A percentile compares a stretch with the other conserved stretches of the same genome.
phyloP scores from a whole-genome alignment of 2,113 vertebrate species.

The Phainopepla nitens region DNA sequence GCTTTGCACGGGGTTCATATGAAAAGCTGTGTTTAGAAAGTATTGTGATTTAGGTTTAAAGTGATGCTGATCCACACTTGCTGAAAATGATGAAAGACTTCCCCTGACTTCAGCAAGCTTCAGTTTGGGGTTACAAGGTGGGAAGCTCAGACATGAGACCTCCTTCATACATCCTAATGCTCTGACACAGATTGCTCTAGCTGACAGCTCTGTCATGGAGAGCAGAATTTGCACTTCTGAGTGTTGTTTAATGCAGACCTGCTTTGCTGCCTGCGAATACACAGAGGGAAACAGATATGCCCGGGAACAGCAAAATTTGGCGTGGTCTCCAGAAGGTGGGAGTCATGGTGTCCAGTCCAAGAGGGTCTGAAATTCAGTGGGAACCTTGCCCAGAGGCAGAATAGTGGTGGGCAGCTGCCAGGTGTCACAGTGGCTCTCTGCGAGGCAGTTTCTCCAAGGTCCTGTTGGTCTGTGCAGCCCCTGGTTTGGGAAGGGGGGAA shows the following conservation, averaged over 20 bases:
- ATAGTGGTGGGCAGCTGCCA: background rate
- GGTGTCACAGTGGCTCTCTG: background rate
- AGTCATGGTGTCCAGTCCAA: rapidly evolving
- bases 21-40: slow-evolving; percentile 18
- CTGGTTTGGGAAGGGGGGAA: background rate
- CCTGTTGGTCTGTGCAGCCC: background rate
- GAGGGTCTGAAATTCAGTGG: background rate
- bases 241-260: background rate
- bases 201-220: background rate
- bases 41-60: background rate
- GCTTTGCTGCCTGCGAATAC: background rate
- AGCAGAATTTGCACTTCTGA: background rate
- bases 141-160: background rate
- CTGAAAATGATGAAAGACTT: background rate
- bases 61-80: background rate
- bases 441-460: background rate
- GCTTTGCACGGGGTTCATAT: background rate
- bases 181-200: background rate
- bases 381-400: background rate
- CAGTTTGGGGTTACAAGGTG: background rate
- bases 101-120: background rate
- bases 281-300: background rate
- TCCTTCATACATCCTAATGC: background rate
- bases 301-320: background rate
- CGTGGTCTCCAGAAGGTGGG: background rate